Evolutionary conservation across 2,888 invertebrate genomes (phyloP).

Genomic region (Tipula helvola): DNA sequence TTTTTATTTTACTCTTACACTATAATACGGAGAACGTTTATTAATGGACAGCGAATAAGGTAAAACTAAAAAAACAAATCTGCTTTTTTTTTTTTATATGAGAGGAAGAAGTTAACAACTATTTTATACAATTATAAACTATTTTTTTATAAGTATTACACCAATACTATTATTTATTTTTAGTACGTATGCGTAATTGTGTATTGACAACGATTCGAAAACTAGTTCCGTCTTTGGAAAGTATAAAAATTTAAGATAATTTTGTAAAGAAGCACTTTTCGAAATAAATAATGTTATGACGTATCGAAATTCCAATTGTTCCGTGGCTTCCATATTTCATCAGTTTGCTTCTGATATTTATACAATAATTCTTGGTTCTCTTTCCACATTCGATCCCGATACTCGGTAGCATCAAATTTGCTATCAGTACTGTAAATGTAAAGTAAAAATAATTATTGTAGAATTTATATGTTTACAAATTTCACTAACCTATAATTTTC

Average conservation of each 20-base stretch:
- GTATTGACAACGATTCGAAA: background rate
- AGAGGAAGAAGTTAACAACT: too few species aligned
- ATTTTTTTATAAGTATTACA: too few species aligned
- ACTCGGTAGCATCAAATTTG: too few species aligned
- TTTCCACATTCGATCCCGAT: background rate
- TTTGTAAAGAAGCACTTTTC: background rate
- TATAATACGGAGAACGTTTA: too few species aligned
- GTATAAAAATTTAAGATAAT: background rate
- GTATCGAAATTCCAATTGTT: background rate
- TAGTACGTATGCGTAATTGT: background rate
- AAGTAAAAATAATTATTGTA: background rate
- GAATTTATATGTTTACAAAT: background rate
- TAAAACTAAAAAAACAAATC: too few species aligned
- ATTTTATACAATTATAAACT: too few species aligned
- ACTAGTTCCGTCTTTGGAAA: background rate
- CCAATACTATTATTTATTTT: too few species aligned
- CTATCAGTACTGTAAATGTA: background rate
- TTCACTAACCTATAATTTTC: background rate
- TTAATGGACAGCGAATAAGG: too few species aligned
- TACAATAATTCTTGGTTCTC: background rate
- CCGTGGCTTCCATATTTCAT: background rate
- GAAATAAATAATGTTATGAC: too few species aligned
- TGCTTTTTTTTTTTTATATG: too few species aligned
- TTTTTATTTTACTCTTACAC: too few species aligned
- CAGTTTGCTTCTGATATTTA: background rate